These are phyloP conservation scores for Pentalonia nigronervosa DNA, from an alignment of 1,140 invertebrate species.

Conservation along the genomic window DNA sequence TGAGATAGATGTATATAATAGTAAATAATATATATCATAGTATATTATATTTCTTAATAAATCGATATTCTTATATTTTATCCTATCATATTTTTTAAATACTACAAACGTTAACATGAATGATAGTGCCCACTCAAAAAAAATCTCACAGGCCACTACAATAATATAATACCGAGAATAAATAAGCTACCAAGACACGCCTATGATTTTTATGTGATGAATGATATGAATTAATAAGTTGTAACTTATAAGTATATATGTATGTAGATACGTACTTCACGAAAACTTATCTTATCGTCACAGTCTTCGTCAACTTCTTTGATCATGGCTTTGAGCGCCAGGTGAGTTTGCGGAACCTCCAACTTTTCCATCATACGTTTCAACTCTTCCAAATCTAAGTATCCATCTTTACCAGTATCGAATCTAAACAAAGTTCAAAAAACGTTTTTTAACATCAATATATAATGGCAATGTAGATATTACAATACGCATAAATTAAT, in stretches of 20 bases:
- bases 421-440: slow-evolving; percentile 73
- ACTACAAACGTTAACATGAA: neutral
- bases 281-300: slow-evolving; percentile 88
- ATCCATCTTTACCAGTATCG: slow-evolving; percentile 87
- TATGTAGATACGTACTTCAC: slow-evolving; percentile 72
- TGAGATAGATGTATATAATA: neutral
- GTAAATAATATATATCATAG: too few relatives aligned
- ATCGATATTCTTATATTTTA: neutral
- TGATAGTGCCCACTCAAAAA: neutral
- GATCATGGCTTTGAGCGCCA: slow-evolving; percentile 94
- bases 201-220: too few relatives aligned
- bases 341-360: slow-evolving; percentile 92
- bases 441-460: neutral
- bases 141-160: too few relatives aligned
- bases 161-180: too few relatives aligned
- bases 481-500: neutral
- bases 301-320: slow-evolving; percentile 90
- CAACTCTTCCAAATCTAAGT: slow-evolving; percentile 84
- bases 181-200: too few relatives aligned
- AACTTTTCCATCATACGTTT: slow-evolving; percentile 97
- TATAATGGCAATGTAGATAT: neutral
- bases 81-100: neutral
- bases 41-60: too few relatives aligned
- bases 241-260: neutral
- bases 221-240: neutral